These are phyloP conservation scores for Chiridota heheva DNA, from an alignment of 35 echinoderm and acorn worm species.

Conservation along the genomic window DNA sequence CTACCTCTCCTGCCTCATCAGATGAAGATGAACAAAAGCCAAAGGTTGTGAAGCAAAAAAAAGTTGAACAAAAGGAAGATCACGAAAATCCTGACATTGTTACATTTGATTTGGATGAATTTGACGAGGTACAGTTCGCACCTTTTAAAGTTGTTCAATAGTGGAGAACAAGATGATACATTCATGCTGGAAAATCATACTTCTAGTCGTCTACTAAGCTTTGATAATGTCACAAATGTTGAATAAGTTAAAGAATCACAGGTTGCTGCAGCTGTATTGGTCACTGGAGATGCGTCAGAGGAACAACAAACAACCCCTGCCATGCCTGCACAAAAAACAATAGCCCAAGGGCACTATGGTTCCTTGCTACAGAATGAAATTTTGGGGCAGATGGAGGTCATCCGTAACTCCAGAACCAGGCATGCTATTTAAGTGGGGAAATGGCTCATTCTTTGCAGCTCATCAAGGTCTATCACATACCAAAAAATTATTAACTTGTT, in stretches of 20 bases:
- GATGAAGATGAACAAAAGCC: background rate
- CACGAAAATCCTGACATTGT: background rate
- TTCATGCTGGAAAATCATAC: background rate
- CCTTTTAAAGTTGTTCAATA: background rate
- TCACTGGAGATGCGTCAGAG: too few relatives aligned
- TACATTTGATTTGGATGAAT: background rate
- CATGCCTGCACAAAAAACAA: too few relatives aligned
- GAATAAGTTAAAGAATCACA: background rate
- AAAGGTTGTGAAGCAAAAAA: background rate
- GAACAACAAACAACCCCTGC: too few relatives aligned
- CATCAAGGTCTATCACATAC: too few relatives aligned
- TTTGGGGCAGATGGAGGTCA: too few relatives aligned
- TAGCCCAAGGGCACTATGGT: too few relatives aligned
- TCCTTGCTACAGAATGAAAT: too few relatives aligned
- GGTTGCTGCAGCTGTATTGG: background rate
- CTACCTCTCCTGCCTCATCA: slow-evolving; percentile 12
- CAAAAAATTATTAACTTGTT: too few relatives aligned
- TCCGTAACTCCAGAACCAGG: too few relatives aligned
- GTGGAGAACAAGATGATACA: slow-evolving; percentile 26
- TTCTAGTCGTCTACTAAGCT: slow-evolving; percentile 7
- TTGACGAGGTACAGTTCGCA: slow-evolving; percentile 14
- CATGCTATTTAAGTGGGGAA: too few relatives aligned
- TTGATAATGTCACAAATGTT: too few relatives aligned
- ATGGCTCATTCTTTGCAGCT: too few relatives aligned
- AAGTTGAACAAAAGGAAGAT: background rate